Conservation (phyloP, 2,888 invertebrate species). For the Physocephala rufipes region DNA sequence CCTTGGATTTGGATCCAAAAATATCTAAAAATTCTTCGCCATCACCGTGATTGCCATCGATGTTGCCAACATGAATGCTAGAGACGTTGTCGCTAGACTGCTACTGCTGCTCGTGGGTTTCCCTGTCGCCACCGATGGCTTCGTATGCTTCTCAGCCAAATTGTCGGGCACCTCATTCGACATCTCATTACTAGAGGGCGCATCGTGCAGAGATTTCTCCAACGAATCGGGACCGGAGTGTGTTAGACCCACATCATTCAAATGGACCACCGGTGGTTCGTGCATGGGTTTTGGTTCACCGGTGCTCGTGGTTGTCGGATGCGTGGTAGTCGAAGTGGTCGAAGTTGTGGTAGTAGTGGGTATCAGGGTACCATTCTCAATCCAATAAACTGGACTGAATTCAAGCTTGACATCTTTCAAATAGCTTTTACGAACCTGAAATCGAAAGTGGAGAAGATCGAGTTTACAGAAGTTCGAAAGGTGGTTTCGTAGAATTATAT, state of each 20-base stretch:
- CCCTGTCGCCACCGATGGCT: conserved; percentile 46
- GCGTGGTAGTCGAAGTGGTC: conserved; percentile 71
- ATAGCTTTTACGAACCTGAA: conserved; percentile 69
- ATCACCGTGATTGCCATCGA: conserved; percentile 16
- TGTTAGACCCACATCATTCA: conserved; percentile 55
- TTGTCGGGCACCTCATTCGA: conserved; percentile 60
- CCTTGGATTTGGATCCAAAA: neutral
- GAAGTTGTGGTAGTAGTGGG: conserved; percentile 81
- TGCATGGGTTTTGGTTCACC: conserved; percentile 67
- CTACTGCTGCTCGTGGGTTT: conserved; percentile 40
- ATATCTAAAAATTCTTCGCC: conserved; percentile 50
- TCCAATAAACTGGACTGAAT: conserved; percentile 80
- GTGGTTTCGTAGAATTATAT: neutral
- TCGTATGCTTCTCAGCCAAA: conserved; percentile 54
- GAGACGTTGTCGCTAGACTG: conserved; percentile 4
- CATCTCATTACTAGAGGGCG: conserved; percentile 54
- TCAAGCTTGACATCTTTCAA: conserved; percentile 76
- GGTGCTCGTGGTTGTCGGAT: conserved; percentile 67
- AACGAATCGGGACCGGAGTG: conserved; percentile 58
- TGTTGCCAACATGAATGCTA: neutral
- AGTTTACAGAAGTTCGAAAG: neutral
- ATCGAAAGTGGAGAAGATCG: neutral
- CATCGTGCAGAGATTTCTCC: conserved; percentile 56
- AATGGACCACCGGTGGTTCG: conserved; percentile 64
- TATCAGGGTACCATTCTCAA: conserved; percentile 78